A percentile compares a stretch with the other conserved stretches of the same genome.
These are phyloP conservation scores for Dendroctonus ponderosae DNA, from an alignment of 1,140 invertebrate species.

Conservation along the genomic window DNA sequence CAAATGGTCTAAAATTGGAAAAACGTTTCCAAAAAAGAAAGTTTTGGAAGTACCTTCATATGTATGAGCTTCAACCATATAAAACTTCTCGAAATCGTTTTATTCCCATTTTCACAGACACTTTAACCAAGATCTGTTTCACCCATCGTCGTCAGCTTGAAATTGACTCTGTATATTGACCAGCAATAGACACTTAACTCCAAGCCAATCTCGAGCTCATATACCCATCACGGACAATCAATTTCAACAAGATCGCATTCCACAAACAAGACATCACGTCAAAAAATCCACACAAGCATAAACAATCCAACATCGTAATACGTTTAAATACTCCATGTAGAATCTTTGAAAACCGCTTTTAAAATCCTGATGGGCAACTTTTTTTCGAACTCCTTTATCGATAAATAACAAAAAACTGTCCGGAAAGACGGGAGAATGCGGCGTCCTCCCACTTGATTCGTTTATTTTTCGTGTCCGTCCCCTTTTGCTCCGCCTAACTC, in stretches of 20 bases:
- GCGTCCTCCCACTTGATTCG: slow-evolving; percentile 36
- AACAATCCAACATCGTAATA: slow-evolving; percentile 32
- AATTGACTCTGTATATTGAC: not conserved
- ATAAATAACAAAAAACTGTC: slow-evolving; percentile 43
- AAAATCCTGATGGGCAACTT: slow-evolving; percentile 22
- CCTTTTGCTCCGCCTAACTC: slow-evolving; percentile 4
- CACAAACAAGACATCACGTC: slow-evolving; percentile 46
- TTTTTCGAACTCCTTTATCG: slow-evolving; percentile 26
- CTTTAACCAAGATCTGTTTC: no score
- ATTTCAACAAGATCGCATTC: slow-evolving; percentile 29
- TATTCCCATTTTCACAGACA: not conserved
- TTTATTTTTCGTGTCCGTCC: slow-evolving; percentile 29
- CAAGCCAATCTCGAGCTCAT: slow-evolving; percentile 4
- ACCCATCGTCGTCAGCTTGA: not conserved
- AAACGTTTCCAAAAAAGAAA: no score
- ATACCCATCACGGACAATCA: slow-evolving; percentile 18
- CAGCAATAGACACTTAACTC: slow-evolving; percentile 15
- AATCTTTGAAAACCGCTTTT: slow-evolving; percentile 16
- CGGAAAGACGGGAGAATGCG: slow-evolving; percentile 36
- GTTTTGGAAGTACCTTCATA: no score
- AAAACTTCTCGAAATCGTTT: not conserved
- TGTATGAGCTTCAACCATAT: no score
- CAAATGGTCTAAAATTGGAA: no score
- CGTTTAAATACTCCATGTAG: slow-evolving; percentile 29
- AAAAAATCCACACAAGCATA: slow-evolving; percentile 37